phyloP scores from a whole-genome alignment of 2,797 vertebrate species.

The Argentina silus region DNA sequence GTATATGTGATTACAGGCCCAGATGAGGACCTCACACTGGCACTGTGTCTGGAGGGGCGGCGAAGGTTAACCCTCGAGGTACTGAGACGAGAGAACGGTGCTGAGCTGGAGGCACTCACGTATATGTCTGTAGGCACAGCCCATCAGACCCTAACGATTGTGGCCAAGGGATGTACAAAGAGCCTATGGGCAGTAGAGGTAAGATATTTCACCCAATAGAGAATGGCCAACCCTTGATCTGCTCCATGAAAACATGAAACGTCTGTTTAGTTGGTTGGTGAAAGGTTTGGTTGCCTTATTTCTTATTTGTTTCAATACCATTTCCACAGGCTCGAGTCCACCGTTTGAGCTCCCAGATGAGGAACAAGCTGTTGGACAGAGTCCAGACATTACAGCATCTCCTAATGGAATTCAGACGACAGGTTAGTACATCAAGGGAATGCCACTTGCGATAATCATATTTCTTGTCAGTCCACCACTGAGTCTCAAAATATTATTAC shows the following conservation, averaged over 20 bases:
- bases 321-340: conserved; percentile 71
- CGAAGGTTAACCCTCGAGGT: conserved; percentile 61
- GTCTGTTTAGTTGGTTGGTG: not conserved
- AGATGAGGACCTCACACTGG: conserved; percentile 72
- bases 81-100: conserved; percentile 54
- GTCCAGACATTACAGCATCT: conserved; percentile 69
- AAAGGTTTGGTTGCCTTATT: not conserved
- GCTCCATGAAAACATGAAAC: not conserved
- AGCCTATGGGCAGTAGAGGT: conserved; percentile 77
- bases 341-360: conserved; percentile 69
- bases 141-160: conserved; percentile 76
- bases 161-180: conserved; percentile 72
- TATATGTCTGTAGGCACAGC: conserved; percentile 64
- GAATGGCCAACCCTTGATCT: not conserved
- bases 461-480: not conserved
- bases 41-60: conserved; percentile 67
- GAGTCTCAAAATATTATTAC: not conserved
- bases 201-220: conserved; percentile 10
- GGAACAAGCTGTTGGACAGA: conserved; percentile 72
- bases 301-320: not conserved
- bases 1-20: conserved; percentile 54
- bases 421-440: conserved; percentile 55
- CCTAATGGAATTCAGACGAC: conserved; percentile 71
- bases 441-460: too few relatives aligned
- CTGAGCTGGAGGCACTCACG: conserved; percentile 59